phyloP scores from a whole-genome alignment of 2,797 vertebrate genomes.

The Myotis daubentonii region DNA sequence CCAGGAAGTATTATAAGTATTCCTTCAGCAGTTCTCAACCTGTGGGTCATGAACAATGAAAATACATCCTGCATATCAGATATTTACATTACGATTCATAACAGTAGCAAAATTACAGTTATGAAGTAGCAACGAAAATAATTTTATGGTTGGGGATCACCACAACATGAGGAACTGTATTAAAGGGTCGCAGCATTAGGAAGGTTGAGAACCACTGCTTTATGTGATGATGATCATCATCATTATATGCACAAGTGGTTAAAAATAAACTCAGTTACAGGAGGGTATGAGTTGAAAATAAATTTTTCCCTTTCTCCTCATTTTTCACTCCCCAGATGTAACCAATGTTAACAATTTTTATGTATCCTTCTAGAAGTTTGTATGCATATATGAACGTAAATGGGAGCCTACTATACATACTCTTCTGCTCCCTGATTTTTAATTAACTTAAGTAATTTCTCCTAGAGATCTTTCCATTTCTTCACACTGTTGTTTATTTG shows the following conservation, averaged over 20 bases:
- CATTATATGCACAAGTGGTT: background rate
- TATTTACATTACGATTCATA: too few species aligned
- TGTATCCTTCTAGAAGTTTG: background rate
- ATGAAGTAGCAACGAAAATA: too few species aligned
- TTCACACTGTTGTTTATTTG: background rate
- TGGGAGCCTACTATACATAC: background rate
- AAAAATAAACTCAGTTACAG: conserved; percentile 16
- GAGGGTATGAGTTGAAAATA: background rate
- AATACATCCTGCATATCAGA: too few species aligned
- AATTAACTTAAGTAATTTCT: conserved; percentile 48
- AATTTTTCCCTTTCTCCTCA: conserved; percentile 6
- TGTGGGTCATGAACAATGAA: too few species aligned
- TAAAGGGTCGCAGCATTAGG: too few species aligned
- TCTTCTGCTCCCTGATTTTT: conserved; percentile 12
- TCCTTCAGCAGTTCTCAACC: background rate
- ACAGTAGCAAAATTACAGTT: too few species aligned
- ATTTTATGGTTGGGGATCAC: too few species aligned
- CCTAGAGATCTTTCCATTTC: background rate
- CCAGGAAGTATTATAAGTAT: background rate
- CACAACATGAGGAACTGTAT: too few species aligned
- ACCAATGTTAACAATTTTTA: background rate
- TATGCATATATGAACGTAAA: background rate
- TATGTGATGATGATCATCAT: background rate
- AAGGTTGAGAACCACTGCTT: background rate
- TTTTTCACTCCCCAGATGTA: conserved; percentile 19